Evolutionary conservation across 2,888 invertebrate species (phyloP).

Genomic region (Nemapogon koenigi): DNA sequence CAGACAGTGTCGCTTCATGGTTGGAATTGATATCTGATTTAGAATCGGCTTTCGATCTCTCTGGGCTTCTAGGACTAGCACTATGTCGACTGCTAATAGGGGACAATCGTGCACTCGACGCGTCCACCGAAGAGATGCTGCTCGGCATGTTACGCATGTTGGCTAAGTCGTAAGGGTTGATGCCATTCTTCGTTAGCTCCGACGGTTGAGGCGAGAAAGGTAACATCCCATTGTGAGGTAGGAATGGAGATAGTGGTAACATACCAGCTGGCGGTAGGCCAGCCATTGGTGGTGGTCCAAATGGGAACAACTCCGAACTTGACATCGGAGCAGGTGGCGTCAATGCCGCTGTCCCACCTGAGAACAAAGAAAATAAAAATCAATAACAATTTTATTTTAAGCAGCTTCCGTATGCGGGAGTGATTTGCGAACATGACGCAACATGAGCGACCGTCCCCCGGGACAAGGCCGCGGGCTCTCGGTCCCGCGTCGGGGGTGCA

Average conservation of each 20-base stretch:
- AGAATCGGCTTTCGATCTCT: constrained; percentile 59
- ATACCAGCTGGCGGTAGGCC: constrained; percentile 48
- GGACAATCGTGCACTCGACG: constrained; percentile 54
- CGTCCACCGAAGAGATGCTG: constrained; percentile 51
- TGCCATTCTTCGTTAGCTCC: constrained; percentile 59
- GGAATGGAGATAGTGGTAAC: constrained; percentile 64
- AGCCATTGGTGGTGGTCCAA: constrained; percentile 40
- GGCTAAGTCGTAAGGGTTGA: constrained; percentile 62
- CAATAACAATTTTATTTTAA: constrained; percentile 13
- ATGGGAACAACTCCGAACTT: constrained; percentile 49
- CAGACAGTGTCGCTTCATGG: constrained; percentile 66
- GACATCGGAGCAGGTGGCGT: constrained; percentile 44
- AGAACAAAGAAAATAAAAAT: constrained; percentile 28
- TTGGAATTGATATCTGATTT: constrained; percentile 70
- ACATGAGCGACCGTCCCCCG: constrained; percentile 56
- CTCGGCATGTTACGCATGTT: constrained; percentile 41
- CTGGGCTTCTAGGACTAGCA: constrained; percentile 58
- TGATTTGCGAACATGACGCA: constrained; percentile 53
- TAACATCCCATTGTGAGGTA: constrained; percentile 61
- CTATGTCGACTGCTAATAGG: constrained; percentile 65
- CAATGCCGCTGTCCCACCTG: constrained; percentile 51
- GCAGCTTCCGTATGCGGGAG: constrained; percentile 26
- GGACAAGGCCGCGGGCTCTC: constrained; percentile 44
- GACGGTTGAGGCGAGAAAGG: constrained; percentile 62
- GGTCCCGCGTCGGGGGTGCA: constrained; percentile 61